Base-by-base conservation (phyloP, 2,888 invertebrate genomes). In the Pemphredon lugubris region DNA sequence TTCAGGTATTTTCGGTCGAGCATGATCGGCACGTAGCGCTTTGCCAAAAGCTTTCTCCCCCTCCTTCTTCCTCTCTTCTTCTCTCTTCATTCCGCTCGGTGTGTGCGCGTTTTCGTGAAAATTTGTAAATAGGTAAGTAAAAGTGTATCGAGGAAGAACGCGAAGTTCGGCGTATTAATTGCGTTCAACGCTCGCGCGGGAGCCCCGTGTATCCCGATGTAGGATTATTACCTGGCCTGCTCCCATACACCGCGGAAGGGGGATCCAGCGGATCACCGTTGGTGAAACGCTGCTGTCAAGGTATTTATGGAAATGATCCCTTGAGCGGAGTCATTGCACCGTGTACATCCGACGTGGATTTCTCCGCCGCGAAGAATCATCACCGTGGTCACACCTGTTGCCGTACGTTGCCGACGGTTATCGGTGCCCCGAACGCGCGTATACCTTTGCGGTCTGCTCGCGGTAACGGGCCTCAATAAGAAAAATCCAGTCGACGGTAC, bases 1-100 rank as follows among this genome's bases (percentile, higher is more conserved):
- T 77, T 81, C 84, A 86, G 83, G 86, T 84, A 85, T 86, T 86
- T 85, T 76, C 87, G 86, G 84, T 86, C 84, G 86, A 88, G 86
- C 83, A 88, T 88, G 88, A 86, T 87, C 85, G 87, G 86, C 79
- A 83, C 85, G 77, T 82, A 83, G 81, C 73, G 81, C 78, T 75
- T 71, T 64, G 75, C 30, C 66, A 40, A 73, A 70, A 67, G 45
- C 18, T 39, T 34, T 23, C 53, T 32, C 53, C 57, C 53, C 66
- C 60, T 47, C 37, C 53, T 14, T 57, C 47, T 53, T 39, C 34
- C 50, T 50, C 47, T 40, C 48, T 39, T 20, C 34, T 39, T 23
- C 11, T 11, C 50, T 30, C 59, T 39, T 26, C 58, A 44, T 44
- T 37, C 9, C 23, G 58, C 53, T 53, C 18, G 40, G 72, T 57